A percentile compares a stretch with the other conserved stretches of the same genome.
These are phyloP conservation scores for Gortyna flavago DNA, from an alignment of 2,888 invertebrate genomes.

Conservation along the genomic window DNA sequence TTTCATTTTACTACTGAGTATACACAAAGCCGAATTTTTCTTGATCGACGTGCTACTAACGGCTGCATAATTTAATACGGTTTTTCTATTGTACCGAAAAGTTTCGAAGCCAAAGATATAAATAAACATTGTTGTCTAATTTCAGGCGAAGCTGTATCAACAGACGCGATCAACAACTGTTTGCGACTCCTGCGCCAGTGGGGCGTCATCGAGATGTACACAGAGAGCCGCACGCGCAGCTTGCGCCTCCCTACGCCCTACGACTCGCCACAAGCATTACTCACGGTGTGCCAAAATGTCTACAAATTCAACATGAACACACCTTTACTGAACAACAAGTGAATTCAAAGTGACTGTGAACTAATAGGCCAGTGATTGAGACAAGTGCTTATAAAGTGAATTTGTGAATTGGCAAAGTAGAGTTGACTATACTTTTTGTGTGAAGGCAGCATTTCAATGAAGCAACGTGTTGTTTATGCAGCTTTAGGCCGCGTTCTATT, in stretches of 20 bases:
- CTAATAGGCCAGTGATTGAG: conserved; percentile 24
- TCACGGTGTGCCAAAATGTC: conserved; percentile 75
- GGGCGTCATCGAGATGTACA: conserved; percentile 92
- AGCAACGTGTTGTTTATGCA: conserved; percentile 21
- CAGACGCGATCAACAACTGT: conserved; percentile 96
- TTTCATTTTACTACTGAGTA: neutral
- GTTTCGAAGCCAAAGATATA: neutral
- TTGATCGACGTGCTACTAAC: neutral
- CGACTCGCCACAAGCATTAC: conserved; percentile 68
- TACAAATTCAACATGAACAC: conserved; percentile 81
- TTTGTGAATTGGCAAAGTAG: conserved; percentile 13
- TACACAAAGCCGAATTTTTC: neutral
- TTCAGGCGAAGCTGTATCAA: conserved; percentile 96
- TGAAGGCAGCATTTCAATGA: conserved; percentile 29
- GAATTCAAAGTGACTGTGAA: conserved; percentile 46
- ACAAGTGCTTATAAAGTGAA: conserved; percentile 23
- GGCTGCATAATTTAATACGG: neutral
- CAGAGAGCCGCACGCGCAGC: conserved; percentile 74
- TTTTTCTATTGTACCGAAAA: neutral
- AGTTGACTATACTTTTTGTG: conserved; percentile 14
- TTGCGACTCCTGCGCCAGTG: conserved; percentile 95
- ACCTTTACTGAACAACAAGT: conserved; percentile 72
- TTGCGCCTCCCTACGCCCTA: conserved; percentile 77
- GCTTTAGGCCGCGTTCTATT: conserved; percentile 2
- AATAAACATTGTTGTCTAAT: neutral